phyloP scores from a whole-genome alignment of 1,140 invertebrate genomes.

The Polypedilum pembai region DNA sequence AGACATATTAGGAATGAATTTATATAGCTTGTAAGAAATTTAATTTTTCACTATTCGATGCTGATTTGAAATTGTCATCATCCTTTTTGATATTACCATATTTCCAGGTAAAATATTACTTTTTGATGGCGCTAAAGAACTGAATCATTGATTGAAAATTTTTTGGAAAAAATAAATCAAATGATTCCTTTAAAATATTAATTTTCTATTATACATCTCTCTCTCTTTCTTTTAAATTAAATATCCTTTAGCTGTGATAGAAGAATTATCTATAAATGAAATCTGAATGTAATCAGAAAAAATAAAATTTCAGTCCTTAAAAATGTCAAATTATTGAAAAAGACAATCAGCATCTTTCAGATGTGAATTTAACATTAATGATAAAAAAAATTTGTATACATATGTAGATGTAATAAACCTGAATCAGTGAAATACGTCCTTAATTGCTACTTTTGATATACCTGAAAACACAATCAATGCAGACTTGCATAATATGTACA shows the following conservation, averaged over 20 bases:
- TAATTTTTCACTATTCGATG: too few relatives aligned
- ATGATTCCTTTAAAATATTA: conserved; percentile 4
- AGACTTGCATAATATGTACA: background rate
- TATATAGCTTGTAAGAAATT: too few relatives aligned
- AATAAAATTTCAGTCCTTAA: background rate
- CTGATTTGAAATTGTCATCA: too few relatives aligned
- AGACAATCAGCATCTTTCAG: background rate
- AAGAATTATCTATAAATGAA: background rate
- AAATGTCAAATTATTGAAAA: background rate
- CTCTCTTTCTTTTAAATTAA: background rate
- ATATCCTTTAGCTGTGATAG: conserved; percentile 22
- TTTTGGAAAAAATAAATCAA: background rate
- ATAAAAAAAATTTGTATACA: too few relatives aligned
- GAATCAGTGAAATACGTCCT: conserved; percentile 26
- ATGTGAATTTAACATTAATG: background rate
- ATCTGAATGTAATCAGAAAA: conserved; percentile 22
- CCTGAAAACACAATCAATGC: conserved; percentile 8
- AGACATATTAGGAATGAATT: too few relatives aligned
- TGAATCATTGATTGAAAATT: too few relatives aligned
- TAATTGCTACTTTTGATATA: conserved; percentile 1
- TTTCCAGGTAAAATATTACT: too few relatives aligned
- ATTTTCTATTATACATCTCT: conserved; percentile 11
- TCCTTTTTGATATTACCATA: too few relatives aligned
- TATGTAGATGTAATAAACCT: conserved; percentile 9
- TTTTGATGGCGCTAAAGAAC: too few relatives aligned